These are phyloP conservation scores for Drosophila austrosaltans DNA, from an alignment of 2,888 invertebrate genomes.

Conservation along the genomic window DNA sequence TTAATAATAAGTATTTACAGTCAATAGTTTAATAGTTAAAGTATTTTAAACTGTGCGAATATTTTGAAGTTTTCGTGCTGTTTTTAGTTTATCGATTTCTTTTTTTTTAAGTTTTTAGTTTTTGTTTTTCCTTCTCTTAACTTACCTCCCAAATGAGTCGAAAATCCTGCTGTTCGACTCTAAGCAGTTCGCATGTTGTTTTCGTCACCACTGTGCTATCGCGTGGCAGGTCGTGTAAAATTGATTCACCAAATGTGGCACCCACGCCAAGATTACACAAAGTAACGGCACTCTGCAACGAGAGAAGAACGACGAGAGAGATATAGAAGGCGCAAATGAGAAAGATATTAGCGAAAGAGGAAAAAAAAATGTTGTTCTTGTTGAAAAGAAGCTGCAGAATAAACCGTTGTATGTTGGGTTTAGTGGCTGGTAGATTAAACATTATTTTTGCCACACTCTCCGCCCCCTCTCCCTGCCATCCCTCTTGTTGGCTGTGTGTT, in stretches of 20 bases:
- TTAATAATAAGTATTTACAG: no score
- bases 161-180: conserved; percentile 91
- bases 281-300: conserved; percentile 87
- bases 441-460: conserved; percentile 23
- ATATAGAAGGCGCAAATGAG: background rate
- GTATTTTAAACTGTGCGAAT: no score
- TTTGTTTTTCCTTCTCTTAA: background rate
- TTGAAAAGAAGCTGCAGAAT: conserved; percentile 35
- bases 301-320: conserved; percentile 15
- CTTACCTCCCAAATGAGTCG: conserved; percentile 91
- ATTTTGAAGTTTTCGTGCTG: no score
- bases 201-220: conserved; percentile 89
- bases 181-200: conserved; percentile 89
- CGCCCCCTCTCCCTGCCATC: background rate
- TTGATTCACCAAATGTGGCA: conserved; percentile 90
- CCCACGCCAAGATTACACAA: conserved; percentile 89
- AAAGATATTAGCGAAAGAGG: background rate
- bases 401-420: conserved; percentile 24
- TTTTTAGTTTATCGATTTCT: no score
- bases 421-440: conserved; percentile 45
- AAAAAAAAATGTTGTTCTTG: conserved; percentile 7
- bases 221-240: conserved; percentile 88
- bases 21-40: no score
- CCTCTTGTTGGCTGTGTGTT: conserved; percentile 4
- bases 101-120: no score